Percentiles rank a stretch among this genome's conserved stretches.
These are phyloP conservation scores for Halcyon leucocephala DNA, from an alignment of 2,797 vertebrate genomes.

Conservation along the genomic window DNA sequence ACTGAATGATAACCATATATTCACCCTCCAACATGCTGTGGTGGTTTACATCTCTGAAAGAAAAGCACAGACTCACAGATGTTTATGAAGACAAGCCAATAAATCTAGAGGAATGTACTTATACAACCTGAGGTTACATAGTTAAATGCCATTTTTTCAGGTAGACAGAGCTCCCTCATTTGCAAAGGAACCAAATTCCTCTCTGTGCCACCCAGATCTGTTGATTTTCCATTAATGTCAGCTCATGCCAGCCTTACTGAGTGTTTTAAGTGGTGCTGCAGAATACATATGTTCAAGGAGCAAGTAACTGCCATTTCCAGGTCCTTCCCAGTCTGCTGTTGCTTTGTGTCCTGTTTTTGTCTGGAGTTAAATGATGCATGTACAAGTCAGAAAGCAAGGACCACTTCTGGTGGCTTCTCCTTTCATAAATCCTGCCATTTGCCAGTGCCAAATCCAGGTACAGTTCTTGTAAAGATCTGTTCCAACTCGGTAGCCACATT, in stretches of 20 bases:
- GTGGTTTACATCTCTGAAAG: constrained; percentile 43
- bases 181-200: constrained; percentile 2
- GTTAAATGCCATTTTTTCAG: constrained; percentile 11
- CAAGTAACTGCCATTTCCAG: neutral
- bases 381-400: neutral
- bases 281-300: constrained; percentile 9
- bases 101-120: constrained; percentile 45
- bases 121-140: constrained; percentile 1
- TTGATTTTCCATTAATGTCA: constrained; percentile 47
- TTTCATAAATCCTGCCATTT: neutral
- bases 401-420: neutral
- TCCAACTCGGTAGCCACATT: neutral
- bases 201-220: constrained; percentile 5
- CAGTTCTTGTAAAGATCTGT: neutral
- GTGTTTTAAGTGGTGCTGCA: neutral
- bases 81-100: constrained; percentile 43
- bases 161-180: neutral
- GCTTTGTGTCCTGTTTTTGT: neutral
- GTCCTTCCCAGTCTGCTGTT: neutral
- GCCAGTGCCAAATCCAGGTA: neutral
- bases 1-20: neutral
- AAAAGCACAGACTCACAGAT: constrained; percentile 35
- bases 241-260: neutral
- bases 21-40: neutral
- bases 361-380: neutral